Base-by-base conservation (phyloP, 2,797 vertebrate species). In the Arrhamphus sclerolepis region DNA sequence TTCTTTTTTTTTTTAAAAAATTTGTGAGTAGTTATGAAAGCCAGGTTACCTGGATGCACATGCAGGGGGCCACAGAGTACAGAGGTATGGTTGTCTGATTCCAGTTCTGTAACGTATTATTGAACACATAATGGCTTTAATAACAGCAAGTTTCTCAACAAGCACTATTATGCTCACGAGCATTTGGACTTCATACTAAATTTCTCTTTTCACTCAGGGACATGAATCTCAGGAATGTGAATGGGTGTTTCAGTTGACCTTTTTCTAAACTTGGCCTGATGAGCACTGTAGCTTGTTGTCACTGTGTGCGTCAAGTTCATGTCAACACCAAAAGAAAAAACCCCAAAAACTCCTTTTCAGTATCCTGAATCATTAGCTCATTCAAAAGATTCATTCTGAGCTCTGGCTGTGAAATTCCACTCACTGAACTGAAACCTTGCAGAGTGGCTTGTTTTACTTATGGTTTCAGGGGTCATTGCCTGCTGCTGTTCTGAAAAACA, bases 11-110 rank as follows among this genome's bases (percentile, higher is more conserved):
- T 20, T 21, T 21, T n/a, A n/a, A n/a, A n/a, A 42, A 42, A 3
- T 6, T 21, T 21, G 20, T 10, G 5, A 21, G 6, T 18, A 31
- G 24, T 10, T 6, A 31, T 26, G 20, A 26, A 24, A 40, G 16
- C 24, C 13, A 19, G 4, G 2, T 1, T 72, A 94, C 93, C 93
- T 91, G 74, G 29, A 94, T 62, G 81, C 93, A 94, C 62, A 72
- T 76, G 88, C 92, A 94, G 54, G 78, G 70, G 11, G 86, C 83
- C 59, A 92, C 66, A 24, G 81, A 77, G 42, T 76, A 39, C 57
- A 93, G 56, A 0, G 91, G 89, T 65, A 94, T 71, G 60, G 57
- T 71, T 13, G 0, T 70, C 11, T 24, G 62, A 20, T 50, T 52
- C 82, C 55, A 73, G 0, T 0, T 19, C 91, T 92, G 6, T 21